Conservation (phyloP, 2,888 invertebrate genomes). For the Psococerastis gibbosa region DNA sequence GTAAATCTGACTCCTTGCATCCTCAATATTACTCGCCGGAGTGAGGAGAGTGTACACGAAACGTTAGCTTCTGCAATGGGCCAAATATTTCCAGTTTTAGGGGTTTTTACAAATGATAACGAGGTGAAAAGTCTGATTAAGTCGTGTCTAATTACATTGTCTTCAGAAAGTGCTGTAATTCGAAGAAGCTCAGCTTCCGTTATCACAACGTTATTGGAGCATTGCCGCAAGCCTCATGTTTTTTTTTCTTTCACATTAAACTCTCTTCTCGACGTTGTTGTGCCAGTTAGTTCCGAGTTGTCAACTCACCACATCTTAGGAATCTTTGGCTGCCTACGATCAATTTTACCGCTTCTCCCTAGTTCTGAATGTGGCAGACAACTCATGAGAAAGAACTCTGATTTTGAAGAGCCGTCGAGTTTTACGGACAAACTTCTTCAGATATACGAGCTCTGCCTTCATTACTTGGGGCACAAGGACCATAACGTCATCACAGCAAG, state of each 20-base stretch:
- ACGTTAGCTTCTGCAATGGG: slow-evolving; percentile 40
- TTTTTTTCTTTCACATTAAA: slow-evolving; percentile 49
- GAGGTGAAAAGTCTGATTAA: slow-evolving; percentile 51
- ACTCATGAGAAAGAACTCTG: too few species aligned
- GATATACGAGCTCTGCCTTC: slow-evolving; percentile 58
- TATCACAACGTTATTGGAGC: slow-evolving; percentile 58
- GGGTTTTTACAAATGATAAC: slow-evolving; percentile 47
- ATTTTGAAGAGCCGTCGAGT: neutral
- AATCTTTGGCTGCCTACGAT: slow-evolving; percentile 38
- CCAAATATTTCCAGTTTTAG: slow-evolving; percentile 44
- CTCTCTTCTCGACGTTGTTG: slow-evolving; percentile 32
- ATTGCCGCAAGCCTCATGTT: slow-evolving; percentile 48
- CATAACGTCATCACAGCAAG: slow-evolving; percentile 80
- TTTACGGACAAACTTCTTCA: neutral
- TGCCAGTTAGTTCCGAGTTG: slow-evolving; percentile 31
- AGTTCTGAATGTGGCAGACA: too few species aligned
- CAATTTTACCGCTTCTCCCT: slow-evolving; percentile 29
- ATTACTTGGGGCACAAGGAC: slow-evolving; percentile 47
- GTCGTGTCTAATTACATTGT: slow-evolving; percentile 44
- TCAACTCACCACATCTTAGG: slow-evolving; percentile 31
- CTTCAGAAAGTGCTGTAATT: slow-evolving; percentile 40
- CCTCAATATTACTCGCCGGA: slow-evolving; percentile 45
- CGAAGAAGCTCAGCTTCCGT: slow-evolving; percentile 65
- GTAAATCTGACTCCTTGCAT: slow-evolving; percentile 54
- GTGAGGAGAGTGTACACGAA: slow-evolving; percentile 52